Base-by-base conservation (phyloP, 1,140 invertebrate species). In the Trichonephila clavipes region DNA sequence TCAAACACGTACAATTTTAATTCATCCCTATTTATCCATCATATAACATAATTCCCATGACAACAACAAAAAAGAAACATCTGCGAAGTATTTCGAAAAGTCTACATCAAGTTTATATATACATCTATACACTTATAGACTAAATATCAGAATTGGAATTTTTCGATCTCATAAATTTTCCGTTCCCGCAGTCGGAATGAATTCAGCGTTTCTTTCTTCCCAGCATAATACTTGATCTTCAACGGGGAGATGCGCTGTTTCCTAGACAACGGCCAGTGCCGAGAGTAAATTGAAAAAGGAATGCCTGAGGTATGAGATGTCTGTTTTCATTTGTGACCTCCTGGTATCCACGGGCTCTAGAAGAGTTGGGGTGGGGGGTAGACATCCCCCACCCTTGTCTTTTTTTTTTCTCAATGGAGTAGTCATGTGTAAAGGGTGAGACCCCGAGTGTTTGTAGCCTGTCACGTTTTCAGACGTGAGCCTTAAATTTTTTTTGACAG, bases 291-390 rank as follows among this genome's bases (percentile, higher is more conserved):
- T 92, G 91, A 92, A 92, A 92, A 87, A 87, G 85, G 91, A 87
- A 92, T 87, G 91, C 83, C 90, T 82, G 81, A 92, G 85, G 91
- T 87, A 87, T 86, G 91, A 77, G 82, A 92, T 87, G 91, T 87
- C 91, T 92, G 91, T 92, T 92, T 92, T 87, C 91, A 92, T 92
- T 92, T 92, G 91, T 61, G 91, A 92, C 91, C 91, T 87, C n/a
- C 72, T 34, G 72, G 83, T 92, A 58, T 87, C 91, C 51, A 88
- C 86, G 82, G 44, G 82, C 72, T 40, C 72, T 40, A 18, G 24
- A 77, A 77, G 72, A n/a, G 72, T 14, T 77, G 72, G 72, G n/a
- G 72, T 14, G 34, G 72, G 72, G 72, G 72, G 34, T 4, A n/a
- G 24, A 58, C 82, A 77, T 18, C 72, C 72, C 16, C 24, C 72